These are phyloP conservation scores for Trichosurus vulpecula DNA, from an alignment of 2,797 vertebrate genomes.

Conservation along the genomic window DNA sequence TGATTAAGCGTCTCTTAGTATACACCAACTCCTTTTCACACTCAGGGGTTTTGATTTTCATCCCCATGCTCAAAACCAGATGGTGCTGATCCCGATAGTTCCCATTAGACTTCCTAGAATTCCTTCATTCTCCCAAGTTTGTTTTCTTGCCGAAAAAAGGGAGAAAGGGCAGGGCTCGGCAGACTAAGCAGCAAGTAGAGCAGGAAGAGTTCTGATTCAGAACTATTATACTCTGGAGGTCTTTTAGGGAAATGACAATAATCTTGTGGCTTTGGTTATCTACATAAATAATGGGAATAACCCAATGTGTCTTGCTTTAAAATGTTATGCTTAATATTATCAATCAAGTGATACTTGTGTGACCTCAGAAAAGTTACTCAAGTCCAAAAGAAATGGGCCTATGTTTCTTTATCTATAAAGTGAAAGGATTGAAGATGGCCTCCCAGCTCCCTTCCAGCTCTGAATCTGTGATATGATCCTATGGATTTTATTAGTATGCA, in stretches of 20 bases:
- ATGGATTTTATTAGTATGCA: neutral
- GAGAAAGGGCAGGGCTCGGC: neutral
- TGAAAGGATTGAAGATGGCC: neutral
- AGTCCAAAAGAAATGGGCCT: neutral
- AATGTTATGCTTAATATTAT: neutral
- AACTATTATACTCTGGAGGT: conserved; percentile 35
- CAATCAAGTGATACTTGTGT: neutral
- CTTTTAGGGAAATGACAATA: conserved; percentile 31
- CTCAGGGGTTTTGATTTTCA: conserved; percentile 36
- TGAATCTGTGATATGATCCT: neutral
- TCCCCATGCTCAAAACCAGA: neutral
- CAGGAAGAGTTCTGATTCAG: neutral
- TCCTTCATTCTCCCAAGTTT: neutral
- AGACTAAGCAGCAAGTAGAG: neutral
- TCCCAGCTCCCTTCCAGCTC: neutral
- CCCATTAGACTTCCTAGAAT: conserved; percentile 25
- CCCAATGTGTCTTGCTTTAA: conserved; percentile 36
- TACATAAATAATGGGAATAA: conserved; percentile 26
- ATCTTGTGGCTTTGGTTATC: neutral
- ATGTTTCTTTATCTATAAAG: neutral
- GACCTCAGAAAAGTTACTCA: neutral
- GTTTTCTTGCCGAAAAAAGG: conserved; percentile 30
- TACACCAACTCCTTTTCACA: neutral
- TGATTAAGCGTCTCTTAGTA: conserved; percentile 3
- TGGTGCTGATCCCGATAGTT: neutral